These are phyloP conservation scores for Buceros bicornis DNA, from an alignment of 2,797 vertebrate genomes.

Conservation along the genomic window DNA sequence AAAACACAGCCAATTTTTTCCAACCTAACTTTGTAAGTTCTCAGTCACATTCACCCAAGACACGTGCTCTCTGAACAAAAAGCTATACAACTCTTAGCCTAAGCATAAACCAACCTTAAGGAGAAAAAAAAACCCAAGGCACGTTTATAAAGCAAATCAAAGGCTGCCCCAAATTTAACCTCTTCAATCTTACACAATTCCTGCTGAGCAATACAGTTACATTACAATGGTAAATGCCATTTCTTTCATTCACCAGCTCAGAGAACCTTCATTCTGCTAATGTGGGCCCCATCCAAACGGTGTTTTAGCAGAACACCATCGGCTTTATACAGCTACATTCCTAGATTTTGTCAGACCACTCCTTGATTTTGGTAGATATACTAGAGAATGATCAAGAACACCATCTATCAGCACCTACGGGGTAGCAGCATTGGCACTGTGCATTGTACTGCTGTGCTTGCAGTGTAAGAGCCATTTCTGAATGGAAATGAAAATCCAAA, in stretches of 20 bases:
- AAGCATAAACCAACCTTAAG: background rate
- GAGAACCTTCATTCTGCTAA: background rate
- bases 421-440: background rate
- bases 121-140: background rate
- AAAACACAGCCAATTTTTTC: background rate
- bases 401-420: background rate
- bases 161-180: background rate
- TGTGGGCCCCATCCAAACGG: background rate
- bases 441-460: background rate
- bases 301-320: background rate
- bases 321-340: background rate
- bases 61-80: background rate
- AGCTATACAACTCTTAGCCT: background rate
- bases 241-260: background rate
- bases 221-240: background rate
- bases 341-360: background rate
- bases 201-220: background rate
- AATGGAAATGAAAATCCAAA: background rate
- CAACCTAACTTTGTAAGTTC: background rate
- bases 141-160: background rate
- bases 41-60: background rate
- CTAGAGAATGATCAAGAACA: background rate
- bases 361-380: rapidly evolving
- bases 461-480: background rate
- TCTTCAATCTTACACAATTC: background rate